Evolutionary conservation across 2,888 invertebrate genomes (phyloP).

Genomic region (Ectropis crepuscularia): DNA sequence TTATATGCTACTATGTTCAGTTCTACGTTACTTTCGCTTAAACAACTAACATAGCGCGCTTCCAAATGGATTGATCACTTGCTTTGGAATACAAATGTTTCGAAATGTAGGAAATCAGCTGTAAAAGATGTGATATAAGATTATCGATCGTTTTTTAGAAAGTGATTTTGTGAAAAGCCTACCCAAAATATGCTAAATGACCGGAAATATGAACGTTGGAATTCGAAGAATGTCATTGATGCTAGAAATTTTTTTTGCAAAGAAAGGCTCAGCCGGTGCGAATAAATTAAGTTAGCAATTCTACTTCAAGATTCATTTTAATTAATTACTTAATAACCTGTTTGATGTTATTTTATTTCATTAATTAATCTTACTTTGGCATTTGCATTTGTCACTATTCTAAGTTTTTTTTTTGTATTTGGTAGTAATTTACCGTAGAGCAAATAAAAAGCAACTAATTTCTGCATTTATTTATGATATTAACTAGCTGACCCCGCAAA

Average conservation of each 20-base stretch:
- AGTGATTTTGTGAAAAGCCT: conserved; percentile 55
- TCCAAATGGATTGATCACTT: conserved; percentile 62
- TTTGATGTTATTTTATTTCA: no score
- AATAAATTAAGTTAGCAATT: no score
- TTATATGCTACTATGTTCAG: conserved; percentile 63
- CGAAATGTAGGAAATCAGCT: conserved; percentile 54
- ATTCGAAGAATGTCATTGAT: conserved; percentile 23
- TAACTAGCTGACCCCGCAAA: no score
- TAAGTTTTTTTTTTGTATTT: no score
- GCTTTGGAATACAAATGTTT: conserved; percentile 68
- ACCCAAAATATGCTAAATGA: conserved; percentile 36
- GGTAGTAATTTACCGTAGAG: no score
- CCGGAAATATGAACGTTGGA: conserved; percentile 44
- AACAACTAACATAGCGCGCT: conserved; percentile 45
- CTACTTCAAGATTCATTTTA: no score
- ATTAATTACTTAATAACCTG: no score
- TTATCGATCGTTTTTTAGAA: conserved; percentile 56
- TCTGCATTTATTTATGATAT: no score
- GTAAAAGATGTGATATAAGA: conserved; percentile 50
- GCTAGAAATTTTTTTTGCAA: background rate
- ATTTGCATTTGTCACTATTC: no score
- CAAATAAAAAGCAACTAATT: no score
- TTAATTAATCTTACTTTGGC: no score
- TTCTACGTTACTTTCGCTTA: conserved; percentile 66
- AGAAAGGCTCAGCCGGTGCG: no score